Evolutionary conservation across 1,140 invertebrate species (phyloP).

Genomic region (Caligus rogercresseyi): DNA sequence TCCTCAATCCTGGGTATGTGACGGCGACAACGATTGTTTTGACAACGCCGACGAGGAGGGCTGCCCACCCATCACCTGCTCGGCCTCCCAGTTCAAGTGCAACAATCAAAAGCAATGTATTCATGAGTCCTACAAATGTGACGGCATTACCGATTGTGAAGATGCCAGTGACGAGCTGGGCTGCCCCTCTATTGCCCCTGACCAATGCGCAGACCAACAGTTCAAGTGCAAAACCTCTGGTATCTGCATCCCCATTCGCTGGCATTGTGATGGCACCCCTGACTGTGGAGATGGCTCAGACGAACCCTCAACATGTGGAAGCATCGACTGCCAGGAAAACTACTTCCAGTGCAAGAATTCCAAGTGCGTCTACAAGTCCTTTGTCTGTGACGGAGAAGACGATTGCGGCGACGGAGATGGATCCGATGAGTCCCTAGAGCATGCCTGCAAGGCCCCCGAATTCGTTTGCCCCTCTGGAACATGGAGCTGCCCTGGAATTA

Average conservation of each 20-base stretch:
- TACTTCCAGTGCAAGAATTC: slow-evolving; percentile 72
- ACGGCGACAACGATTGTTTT: slow-evolving; percentile 85
- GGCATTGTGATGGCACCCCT: slow-evolving; percentile 79
- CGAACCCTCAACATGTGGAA: slow-evolving; percentile 62
- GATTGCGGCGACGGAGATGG: slow-evolving; percentile 71
- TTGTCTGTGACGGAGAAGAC: slow-evolving; percentile 85
- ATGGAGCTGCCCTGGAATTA: slow-evolving; percentile 29
- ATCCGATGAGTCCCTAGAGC: slow-evolving; percentile 60
- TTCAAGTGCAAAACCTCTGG: slow-evolving; percentile 53
- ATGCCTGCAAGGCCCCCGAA: slow-evolving; percentile 29
- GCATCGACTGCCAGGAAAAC: slow-evolving; percentile 26
- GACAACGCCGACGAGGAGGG: slow-evolving; percentile 92
- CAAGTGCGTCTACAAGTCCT: slow-evolving; percentile 75
- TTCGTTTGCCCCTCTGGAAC: slow-evolving; percentile 24
- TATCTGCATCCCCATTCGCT: slow-evolving; percentile 77
- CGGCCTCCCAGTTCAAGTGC: slow-evolving; percentile 82
- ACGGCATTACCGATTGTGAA: slow-evolving; percentile 63
- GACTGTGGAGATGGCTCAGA: slow-evolving; percentile 86
- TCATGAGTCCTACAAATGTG: slow-evolving; percentile 80
- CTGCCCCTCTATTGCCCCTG: slow-evolving; percentile 55
- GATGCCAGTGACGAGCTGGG: slow-evolving; percentile 77
- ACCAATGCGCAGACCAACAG: slow-evolving; percentile 73
- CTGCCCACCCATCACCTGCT: slow-evolving; percentile 83
- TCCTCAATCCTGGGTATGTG: slow-evolving; percentile 75
- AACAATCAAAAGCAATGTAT: slow-evolving; percentile 77